These are phyloP conservation scores for Athalia rosae DNA, from an alignment of 2,888 invertebrate genomes.

Conservation along the genomic window DNA sequence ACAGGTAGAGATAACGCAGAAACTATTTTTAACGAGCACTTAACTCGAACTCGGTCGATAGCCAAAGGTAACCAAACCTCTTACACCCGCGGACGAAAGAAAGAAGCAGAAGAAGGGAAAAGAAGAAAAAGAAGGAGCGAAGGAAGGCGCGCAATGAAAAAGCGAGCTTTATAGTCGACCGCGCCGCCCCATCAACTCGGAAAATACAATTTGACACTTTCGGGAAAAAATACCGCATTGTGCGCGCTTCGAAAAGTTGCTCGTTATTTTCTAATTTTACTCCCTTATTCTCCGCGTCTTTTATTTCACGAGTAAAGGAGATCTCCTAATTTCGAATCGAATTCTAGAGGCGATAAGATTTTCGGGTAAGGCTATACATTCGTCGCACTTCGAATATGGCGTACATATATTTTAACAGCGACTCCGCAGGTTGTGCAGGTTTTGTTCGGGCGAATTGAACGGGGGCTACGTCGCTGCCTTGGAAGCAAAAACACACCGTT, in stretches of 20 bases:
- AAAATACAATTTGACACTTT: conserved; percentile 39
- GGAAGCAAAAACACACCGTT: conserved; percentile 40
- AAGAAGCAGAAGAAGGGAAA: too few relatives aligned
- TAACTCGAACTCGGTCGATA: conserved; percentile 55
- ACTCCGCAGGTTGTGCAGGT: background rate
- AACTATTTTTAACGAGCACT: conserved; percentile 60
- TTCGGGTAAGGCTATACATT: background rate
- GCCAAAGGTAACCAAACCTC: conserved; percentile 48
- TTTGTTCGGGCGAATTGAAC: conserved; percentile 20
- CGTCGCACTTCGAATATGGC: conserved; percentile 18
- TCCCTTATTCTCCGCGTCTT: too few relatives aligned
- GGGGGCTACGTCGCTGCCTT: background rate
- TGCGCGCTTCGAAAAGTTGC: too few relatives aligned
- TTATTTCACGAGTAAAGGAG: too few relatives aligned
- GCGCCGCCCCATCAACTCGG: conserved; percentile 15
- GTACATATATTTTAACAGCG: conserved; percentile 29
- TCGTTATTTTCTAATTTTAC: too few relatives aligned
- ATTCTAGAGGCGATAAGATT: background rate
- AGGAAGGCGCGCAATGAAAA: too few relatives aligned
- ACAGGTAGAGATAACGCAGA: conserved; percentile 54
- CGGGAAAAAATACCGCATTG: background rate
- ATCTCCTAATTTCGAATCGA: background rate
- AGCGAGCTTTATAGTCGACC: conserved; percentile 31
- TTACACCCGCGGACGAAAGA: conserved; percentile 17
- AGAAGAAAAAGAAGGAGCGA: too few relatives aligned